Percentiles rank a stretch among this genome's conserved stretches.
Evolutionary conservation across 2,797 vertebrate genomes (phyloP).

Genomic region (Anabacerthia variegaticeps): DNA sequence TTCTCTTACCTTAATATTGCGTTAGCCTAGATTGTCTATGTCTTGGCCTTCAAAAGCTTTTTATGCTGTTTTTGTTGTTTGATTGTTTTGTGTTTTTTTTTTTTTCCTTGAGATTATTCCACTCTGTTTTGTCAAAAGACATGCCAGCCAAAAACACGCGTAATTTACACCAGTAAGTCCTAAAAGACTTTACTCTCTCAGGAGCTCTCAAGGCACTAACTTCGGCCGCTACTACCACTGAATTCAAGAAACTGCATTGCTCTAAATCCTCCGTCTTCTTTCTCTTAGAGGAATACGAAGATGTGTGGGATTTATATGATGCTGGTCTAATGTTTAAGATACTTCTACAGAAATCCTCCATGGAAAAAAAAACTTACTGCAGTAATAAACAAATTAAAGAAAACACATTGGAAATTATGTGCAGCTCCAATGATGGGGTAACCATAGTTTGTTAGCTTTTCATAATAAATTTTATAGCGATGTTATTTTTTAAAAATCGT

Average conservation of each 20-base stretch:
- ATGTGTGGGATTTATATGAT: not conserved
- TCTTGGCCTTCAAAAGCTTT: not conserved
- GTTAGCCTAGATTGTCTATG: not conserved
- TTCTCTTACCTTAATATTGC: not conserved
- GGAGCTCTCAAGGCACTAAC: not conserved
- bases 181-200: not conserved
- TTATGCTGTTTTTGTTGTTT: not conserved
- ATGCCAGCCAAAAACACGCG: not conserved
- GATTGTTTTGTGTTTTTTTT: not conserved
- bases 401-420: not conserved
- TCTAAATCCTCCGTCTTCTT: not conserved
- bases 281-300: not conserved
- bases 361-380: not conserved
- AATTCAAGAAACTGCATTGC: not conserved
- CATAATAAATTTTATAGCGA: not conserved
- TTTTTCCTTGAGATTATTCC: not conserved
- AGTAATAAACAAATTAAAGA: not conserved
- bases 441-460: not conserved
- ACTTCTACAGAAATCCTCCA: not conserved
- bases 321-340: not conserved
- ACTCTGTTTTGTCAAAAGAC: not conserved
- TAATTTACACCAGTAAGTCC: not conserved
- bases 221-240: fast-evolving
- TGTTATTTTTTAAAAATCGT: not conserved
- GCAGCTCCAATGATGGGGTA: not conserved